A percentile compares a stretch with the other conserved stretches of the same genome.
Evolutionary conservation across 2,888 invertebrate species (phyloP).

Genomic region (Himalopsyche tibetana): DNA sequence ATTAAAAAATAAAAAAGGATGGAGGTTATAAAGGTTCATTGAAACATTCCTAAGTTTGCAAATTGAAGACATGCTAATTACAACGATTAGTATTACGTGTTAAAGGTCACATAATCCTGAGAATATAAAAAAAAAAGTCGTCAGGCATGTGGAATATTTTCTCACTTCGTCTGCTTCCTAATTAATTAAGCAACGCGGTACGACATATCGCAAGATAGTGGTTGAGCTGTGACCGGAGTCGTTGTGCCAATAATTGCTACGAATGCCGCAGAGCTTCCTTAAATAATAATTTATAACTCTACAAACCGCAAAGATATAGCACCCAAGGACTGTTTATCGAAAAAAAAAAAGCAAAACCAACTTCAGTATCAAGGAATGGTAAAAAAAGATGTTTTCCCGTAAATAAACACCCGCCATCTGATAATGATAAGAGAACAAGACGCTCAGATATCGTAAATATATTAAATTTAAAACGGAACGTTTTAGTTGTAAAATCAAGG

Average conservation of each 20-base stretch:
- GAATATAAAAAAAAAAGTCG: not conserved
- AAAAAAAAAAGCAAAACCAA: conserved; percentile 6
- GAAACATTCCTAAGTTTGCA: too few relatives aligned
- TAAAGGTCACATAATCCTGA: conserved; percentile 11
- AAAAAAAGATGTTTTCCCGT: not conserved
- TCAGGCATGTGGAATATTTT: conserved; percentile 23
- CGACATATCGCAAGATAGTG: conserved; percentile 11
- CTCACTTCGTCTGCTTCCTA: conserved; percentile 36
- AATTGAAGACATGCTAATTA: too few relatives aligned
- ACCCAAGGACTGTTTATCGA: conserved; percentile 36
- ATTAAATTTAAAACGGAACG: not conserved
- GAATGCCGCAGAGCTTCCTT: conserved; percentile 1
- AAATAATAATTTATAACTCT: not conserved
- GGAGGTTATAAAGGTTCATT: too few relatives aligned
- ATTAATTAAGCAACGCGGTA: conserved; percentile 8
- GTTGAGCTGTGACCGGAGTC: not conserved
- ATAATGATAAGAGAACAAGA: not conserved
- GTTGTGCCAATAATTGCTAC: conserved; percentile 13
- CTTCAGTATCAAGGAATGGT: conserved; percentile 2
- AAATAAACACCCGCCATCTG: not conserved
- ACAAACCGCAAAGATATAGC: conserved; percentile 34
- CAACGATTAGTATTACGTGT: not conserved
- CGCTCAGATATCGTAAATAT: not conserved
- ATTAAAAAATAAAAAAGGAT: too few relatives aligned
- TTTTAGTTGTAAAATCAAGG: too few relatives aligned